Percentiles rank a stretch among this genome's conserved stretches.
phyloP scores from a whole-genome alignment of 2,113 vertebrate species.

The Leiothrix lutea region DNA sequence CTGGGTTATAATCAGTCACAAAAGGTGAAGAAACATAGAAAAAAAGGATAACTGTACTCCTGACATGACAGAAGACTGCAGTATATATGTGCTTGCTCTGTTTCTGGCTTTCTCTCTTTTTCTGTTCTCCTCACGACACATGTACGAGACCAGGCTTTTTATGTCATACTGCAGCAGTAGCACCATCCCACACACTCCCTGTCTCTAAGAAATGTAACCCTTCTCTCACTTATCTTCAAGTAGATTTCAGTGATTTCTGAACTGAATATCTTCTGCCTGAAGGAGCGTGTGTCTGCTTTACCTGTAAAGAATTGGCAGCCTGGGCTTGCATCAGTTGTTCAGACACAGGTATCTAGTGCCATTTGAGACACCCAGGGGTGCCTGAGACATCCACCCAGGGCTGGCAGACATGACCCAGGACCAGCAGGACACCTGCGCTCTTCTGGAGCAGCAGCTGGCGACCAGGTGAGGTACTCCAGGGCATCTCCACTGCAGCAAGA shows the following conservation, averaged over 20 bases:
- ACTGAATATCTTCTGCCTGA: slow-evolving; percentile 1
- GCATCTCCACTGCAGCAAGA: background rate
- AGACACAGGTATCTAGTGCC: background rate
- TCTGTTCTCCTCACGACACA: slow-evolving; percentile 35
- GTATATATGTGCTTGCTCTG: background rate
- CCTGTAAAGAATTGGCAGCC: slow-evolving; percentile 41
- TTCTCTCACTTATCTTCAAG: slow-evolving; percentile 12
- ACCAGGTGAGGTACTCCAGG: slow-evolving; percentile 55
- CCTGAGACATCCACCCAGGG: slow-evolving; percentile 22
- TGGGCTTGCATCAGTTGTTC: background rate
- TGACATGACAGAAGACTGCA: background rate
- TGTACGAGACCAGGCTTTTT: slow-evolving; percentile 60
- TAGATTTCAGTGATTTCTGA: slow-evolving; percentile 37
- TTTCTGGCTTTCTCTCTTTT: background rate
- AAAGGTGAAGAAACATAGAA: background rate
- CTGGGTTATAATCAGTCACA: background rate
- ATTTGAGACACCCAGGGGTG: background rate
- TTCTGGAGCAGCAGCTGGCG: slow-evolving; percentile 64
- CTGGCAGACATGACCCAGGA: slow-evolving; percentile 60
- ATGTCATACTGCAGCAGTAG: slow-evolving; percentile 60
- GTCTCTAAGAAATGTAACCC: slow-evolving; percentile 56
- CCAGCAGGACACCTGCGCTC: slow-evolving; percentile 53
- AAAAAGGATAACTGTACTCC: background rate
- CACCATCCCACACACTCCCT: slow-evolving; percentile 63
- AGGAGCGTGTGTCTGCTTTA: background rate